Evolutionary conservation across 1,140 invertebrate genomes (phyloP).

Genomic region (Tetragonula clypearis): DNA sequence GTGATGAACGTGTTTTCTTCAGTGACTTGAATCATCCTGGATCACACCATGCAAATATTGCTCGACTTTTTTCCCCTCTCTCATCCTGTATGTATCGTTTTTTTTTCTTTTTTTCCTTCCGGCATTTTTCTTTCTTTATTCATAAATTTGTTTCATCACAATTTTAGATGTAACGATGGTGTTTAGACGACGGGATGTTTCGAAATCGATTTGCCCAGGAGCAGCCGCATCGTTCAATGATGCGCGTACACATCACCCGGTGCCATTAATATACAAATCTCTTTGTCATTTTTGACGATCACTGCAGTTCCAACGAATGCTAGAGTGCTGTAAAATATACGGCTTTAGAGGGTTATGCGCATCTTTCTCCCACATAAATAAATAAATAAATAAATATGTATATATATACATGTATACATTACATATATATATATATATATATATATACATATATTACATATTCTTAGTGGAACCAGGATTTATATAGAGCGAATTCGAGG

Average conservation of each 20-base stretch:
- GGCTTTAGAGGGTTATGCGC: conserved; percentile 81
- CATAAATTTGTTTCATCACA: background rate
- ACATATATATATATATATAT: background rate
- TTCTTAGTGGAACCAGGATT: conserved; percentile 58
- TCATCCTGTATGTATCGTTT: background rate
- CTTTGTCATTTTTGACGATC: conserved; percentile 63
- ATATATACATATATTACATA: conserved; percentile 6
- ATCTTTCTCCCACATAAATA: conserved; percentile 71
- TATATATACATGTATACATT: background rate
- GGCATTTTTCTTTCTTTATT: no score
- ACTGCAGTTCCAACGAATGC: conserved; percentile 78
- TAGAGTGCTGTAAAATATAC: conserved; percentile 82
- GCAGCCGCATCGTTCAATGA: background rate
- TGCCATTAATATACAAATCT: conserved; percentile 47
- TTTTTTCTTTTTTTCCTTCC: no score
- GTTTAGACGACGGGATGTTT: background rate
- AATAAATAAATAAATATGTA: conserved; percentile 13
- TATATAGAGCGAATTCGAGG: conserved; percentile 68
- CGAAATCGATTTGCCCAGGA: conserved; percentile 26
- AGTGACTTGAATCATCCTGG: background rate
- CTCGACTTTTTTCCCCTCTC: background rate
- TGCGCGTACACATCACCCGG: conserved; percentile 41
- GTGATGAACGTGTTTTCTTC: background rate
- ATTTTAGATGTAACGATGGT: background rate
- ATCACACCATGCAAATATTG: background rate